Evolutionary conservation across 1,140 invertebrate species (phyloP).

Genomic region (Rhagoletis zephyria): DNA sequence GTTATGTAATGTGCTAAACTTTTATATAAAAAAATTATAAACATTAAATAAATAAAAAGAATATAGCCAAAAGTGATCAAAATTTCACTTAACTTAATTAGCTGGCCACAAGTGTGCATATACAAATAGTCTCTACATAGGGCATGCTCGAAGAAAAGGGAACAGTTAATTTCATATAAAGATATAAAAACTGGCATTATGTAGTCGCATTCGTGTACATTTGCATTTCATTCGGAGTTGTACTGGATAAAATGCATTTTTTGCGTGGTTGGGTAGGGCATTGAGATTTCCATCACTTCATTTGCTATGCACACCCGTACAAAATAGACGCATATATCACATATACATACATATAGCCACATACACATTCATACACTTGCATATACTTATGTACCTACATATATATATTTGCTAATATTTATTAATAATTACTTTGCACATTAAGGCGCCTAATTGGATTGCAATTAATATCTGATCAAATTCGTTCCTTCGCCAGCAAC

Average conservation of each 20-base stretch:
- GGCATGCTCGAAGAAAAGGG: neutral
- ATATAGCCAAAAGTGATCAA: too few relatives aligned
- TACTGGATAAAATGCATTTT: neutral
- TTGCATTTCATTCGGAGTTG: neutral
- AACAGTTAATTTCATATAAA: neutral
- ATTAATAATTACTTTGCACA: constrained; percentile 40
- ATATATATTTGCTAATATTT: neutral
- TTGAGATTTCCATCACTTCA: constrained; percentile 27
- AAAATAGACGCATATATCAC: neutral
- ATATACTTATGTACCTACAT: neutral
- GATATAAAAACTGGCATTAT: neutral
- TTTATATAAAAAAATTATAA: too few relatives aligned
- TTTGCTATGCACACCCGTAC: neutral
- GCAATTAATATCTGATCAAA: constrained; percentile 48
- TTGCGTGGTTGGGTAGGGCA: neutral
- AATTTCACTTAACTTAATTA: too few relatives aligned
- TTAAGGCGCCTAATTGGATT: constrained; percentile 53
- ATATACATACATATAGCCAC: neutral
- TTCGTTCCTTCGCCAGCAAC: neutral
- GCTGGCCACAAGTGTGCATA: neutral
- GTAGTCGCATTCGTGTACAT: neutral
- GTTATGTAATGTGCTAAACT: too few relatives aligned
- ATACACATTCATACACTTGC: neutral
- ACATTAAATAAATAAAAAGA: too few relatives aligned
- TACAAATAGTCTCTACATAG: neutral